A percentile compares a stretch with the other conserved stretches of the same genome.
Evolutionary conservation across 2,113 vertebrate genomes (phyloP).

Genomic region (Prochilodus magdalenae): DNA sequence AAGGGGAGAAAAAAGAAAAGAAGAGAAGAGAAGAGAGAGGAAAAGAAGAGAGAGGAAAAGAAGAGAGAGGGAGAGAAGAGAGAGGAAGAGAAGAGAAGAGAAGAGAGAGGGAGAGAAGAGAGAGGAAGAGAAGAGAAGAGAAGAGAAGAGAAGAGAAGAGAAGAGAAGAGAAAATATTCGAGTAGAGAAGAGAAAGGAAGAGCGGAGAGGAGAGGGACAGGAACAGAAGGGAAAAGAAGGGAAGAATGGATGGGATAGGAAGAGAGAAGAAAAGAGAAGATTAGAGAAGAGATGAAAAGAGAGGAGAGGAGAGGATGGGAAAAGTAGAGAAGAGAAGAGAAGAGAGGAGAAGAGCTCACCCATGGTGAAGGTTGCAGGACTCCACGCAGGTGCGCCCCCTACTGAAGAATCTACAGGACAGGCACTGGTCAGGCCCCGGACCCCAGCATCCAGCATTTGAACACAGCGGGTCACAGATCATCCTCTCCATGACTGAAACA

Average conservation of each 20-base stretch:
- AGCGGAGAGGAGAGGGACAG: not conserved
- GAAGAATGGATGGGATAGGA: not conserved
- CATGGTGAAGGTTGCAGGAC: constrained; percentile 90
- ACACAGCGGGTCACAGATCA: constrained; percentile 92
- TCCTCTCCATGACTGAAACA: constrained; percentile 83
- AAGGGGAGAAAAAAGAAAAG: no score
- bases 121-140: not conserved
- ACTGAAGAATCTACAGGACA: constrained; percentile 91
- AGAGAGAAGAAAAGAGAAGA: not conserved
- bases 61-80: no score
- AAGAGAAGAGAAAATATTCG: not conserved
- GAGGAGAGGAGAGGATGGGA: not conserved
- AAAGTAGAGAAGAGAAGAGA: not conserved
- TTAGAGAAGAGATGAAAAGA: not conserved
- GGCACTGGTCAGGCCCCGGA: constrained; percentile 91
- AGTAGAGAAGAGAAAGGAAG: no score
- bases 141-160: not conserved
- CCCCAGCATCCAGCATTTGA: constrained; percentile 95
- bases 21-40: no score
- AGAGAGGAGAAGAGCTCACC: constrained; percentile 77
- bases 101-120: no score
- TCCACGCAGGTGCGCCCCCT: constrained; percentile 90
- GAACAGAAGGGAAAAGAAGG: not conserved
- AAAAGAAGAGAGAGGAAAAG: no score
- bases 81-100: no score